Conservation (phyloP, 1,140 invertebrate species). For the Drosophila willistoni region DNA sequence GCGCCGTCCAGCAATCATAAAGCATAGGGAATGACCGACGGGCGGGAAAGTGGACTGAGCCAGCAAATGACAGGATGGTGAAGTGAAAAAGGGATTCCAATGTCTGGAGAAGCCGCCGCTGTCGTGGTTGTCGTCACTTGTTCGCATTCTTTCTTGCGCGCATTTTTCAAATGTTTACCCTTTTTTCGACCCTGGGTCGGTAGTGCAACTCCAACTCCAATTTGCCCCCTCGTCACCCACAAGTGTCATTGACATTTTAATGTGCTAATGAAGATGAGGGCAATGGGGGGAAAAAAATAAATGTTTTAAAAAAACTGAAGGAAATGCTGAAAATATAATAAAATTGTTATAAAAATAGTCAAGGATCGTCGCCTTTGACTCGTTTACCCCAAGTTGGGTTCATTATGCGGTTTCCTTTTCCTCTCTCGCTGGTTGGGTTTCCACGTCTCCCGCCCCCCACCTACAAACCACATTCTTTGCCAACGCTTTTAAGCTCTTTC, state of each 20-base stretch:
- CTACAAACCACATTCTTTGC: slow-evolving; percentile 32
- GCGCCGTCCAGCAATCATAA: slow-evolving; percentile 63
- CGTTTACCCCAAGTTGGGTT: slow-evolving; percentile 39
- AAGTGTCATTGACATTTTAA: slow-evolving; percentile 81
- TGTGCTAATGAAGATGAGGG: slow-evolving; percentile 80
- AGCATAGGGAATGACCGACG: slow-evolving; percentile 55
- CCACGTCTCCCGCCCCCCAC: slow-evolving; percentile 18
- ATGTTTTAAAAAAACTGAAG: slow-evolving; percentile 17
- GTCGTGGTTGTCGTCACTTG: slow-evolving; percentile 32
- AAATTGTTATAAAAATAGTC: slow-evolving; percentile 80
- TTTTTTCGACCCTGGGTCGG: slow-evolving; percentile 47
- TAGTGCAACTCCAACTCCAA: not conserved
- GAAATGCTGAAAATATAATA: slow-evolving; percentile 68
- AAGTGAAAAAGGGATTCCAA: slow-evolving; percentile 37
- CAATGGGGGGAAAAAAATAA: slow-evolving; percentile 47
- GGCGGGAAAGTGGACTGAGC: not conserved
- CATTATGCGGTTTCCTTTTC: slow-evolving; percentile 40
- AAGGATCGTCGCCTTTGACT: slow-evolving; percentile 56
- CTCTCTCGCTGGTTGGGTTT: slow-evolving; percentile 51
- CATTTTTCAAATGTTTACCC: slow-evolving; percentile 76
- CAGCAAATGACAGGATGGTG: slow-evolving; percentile 38
- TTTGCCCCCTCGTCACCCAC: slow-evolving; percentile 29
- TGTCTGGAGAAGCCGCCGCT: slow-evolving; percentile 33
- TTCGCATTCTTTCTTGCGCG: slow-evolving; percentile 58
- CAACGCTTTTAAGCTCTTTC: slow-evolving; percentile 27